Base-by-base conservation (phyloP, 1,140 invertebrate genomes). In the Leptestheria dahalacensis region DNA sequence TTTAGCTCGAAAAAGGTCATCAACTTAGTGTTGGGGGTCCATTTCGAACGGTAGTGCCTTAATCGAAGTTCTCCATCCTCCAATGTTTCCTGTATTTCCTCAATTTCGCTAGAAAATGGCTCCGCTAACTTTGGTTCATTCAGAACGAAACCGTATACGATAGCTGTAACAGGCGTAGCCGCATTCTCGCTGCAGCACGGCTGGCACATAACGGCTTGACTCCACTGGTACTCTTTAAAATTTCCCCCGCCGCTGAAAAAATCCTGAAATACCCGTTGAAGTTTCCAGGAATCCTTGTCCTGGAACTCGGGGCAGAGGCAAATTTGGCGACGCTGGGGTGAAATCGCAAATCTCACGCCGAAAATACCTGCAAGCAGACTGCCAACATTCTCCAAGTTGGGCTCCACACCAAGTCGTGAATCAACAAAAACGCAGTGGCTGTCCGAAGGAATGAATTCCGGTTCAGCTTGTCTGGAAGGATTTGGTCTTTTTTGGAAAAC, bases 401-500 rank as follows among this genome's bases (percentile, higher is more conserved):
- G n/a, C n/a, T n/a, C n/a, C n/a, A n/a, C n/a, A n/a, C n/a, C n/a
- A n/a, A n/a, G n/a, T n/a, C n/a, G 33, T 9, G 6, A 9, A 15
- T 15, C 15, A 9, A 41, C 15, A 41, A 41, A 41, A 49, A 23
- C 21, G 2, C 33, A 55, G 28, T 26, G 53, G 23, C 48, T n/a
- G 29, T 58, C 23, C 3, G 48, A 18, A 57, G 20, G n/a, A 12
- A 15, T 18, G 48, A 61, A 48, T 10, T 61, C 51, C 48, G 56
- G 28, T 20, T 33, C n/a, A 24, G 18, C 11, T 12, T 25, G 48
- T 1, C 54, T 21, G 29, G 18, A 15, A n/a, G 6, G 1, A 24
- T 49, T 15, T 28, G 15, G 23, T 15, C 28, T 28, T 21, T 65
- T 66, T 58, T 50, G 55, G 61, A 79, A 78, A 57, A 76, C 64